Conservation (phyloP, 2,113 vertebrate genomes). For the Eulacestoma nigropectus region DNA sequence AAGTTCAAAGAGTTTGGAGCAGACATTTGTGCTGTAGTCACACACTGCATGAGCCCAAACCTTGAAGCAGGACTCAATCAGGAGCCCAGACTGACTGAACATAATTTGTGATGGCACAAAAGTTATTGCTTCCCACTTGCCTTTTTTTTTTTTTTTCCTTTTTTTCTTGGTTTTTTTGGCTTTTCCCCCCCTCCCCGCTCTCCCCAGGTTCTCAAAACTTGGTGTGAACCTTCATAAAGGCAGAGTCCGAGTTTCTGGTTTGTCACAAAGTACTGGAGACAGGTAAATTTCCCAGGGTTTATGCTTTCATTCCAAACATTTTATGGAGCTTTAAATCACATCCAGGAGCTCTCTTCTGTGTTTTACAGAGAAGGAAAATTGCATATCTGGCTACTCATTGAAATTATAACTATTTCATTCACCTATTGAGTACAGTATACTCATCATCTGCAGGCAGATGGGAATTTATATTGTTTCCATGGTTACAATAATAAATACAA, state of each 20-base stretch:
- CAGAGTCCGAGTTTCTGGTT: background rate
- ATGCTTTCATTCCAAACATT: conserved; percentile 22
- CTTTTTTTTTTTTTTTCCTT: background rate
- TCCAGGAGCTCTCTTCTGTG: background rate
- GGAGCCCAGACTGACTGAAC: background rate
- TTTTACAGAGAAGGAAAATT: conserved; percentile 13
- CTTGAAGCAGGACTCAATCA: background rate
- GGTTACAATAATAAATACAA: conserved; percentile 58
- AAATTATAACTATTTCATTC: conserved; percentile 37
- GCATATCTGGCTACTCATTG: background rate
- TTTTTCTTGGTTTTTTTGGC: background rate
- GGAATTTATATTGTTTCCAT: conserved; percentile 61
- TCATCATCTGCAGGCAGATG: conserved; percentile 43
- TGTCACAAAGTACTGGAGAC: background rate
- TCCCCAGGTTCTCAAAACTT: background rate
- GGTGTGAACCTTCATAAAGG: background rate
- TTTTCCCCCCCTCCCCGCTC: fast-evolving
- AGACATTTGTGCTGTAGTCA: background rate
- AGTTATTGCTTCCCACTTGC: background rate
- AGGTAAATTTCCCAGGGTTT: background rate
- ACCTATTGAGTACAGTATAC: conserved; percentile 13
- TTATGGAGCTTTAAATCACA: background rate
- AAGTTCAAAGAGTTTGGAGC: background rate
- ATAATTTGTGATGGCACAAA: background rate
- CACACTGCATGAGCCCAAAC: background rate